Evolutionary conservation across 2,888 invertebrate species (phyloP).

Genomic region (Pseudococcus viburni): DNA sequence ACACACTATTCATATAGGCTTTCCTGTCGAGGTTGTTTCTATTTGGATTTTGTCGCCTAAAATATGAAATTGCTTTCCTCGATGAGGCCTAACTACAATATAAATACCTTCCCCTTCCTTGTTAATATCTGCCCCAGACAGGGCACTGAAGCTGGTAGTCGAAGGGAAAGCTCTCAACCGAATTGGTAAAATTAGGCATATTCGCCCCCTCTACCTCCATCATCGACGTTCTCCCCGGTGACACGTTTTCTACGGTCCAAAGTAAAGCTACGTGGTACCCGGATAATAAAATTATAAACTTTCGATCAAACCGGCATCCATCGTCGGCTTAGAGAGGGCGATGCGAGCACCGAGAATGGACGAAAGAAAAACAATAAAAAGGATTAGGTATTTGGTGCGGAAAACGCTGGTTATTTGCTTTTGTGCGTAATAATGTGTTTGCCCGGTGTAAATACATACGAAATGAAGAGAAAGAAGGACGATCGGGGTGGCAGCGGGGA

Average conservation of each 20-base stretch:
- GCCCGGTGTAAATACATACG: slow-evolving; percentile 20
- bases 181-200: slow-evolving; percentile 14
- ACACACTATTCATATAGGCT: too few species aligned
- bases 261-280: neutral
- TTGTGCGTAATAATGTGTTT: slow-evolving; percentile 32
- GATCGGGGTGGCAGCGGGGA: neutral
- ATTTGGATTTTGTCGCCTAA: too few species aligned
- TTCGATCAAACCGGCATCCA: neutral
- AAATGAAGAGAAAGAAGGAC: neutral
- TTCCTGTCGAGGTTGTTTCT: too few species aligned
- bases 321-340: neutral
- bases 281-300: slow-evolving; percentile 28
- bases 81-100: too few species aligned
- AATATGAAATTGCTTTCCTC: too few species aligned
- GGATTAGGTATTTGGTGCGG: neutral
- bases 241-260: neutral
- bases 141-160: neutral
- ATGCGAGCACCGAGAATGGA: neutral
- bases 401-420: slow-evolving; percentile 17
- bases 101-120: neutral
- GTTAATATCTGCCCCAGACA: neutral
- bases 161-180: neutral
- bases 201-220: neutral
- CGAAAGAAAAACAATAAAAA: slow-evolving; percentile 25
- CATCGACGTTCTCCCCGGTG: neutral